Evolutionary conservation across 2,888 invertebrate species (phyloP).

Genomic region (Alloscopus bannaensis): DNA sequence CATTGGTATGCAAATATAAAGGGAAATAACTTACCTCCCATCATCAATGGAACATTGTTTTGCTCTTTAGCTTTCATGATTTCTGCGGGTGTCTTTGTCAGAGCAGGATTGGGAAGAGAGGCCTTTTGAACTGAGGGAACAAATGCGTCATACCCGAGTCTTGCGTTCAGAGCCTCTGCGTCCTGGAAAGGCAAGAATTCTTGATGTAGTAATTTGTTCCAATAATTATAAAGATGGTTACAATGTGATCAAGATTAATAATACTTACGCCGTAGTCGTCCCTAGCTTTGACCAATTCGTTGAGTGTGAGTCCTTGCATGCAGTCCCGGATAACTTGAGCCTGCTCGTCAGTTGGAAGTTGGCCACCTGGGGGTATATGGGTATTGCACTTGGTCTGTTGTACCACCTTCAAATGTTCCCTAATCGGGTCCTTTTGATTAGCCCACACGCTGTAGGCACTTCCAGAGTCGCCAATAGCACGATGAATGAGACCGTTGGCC

Average conservation of each 20-base stretch:
- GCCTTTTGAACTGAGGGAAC: slow-evolving; percentile 57
- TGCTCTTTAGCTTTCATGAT: slow-evolving; percentile 47
- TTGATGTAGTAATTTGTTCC: not conserved
- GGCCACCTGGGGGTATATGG: not conserved
- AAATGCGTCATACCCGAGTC: slow-evolving; percentile 58
- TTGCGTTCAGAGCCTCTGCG: slow-evolving; percentile 32
- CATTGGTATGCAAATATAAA: not conserved
- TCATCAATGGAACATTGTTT: slow-evolving; percentile 57
- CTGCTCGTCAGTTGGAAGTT: slow-evolving; percentile 3
- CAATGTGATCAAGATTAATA: not conserved
- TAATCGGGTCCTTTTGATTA: slow-evolving; percentile 45
- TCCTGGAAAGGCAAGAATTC: slow-evolving; percentile 9
- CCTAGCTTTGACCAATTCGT: slow-evolving; percentile 34
- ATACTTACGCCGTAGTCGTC: slow-evolving; percentile 46
- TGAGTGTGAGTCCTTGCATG: slow-evolving; percentile 7
- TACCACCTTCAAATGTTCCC: slow-evolving; percentile 39
- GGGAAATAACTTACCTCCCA: slow-evolving; percentile 52
- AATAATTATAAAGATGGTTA: not conserved
- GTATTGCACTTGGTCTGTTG: not conserved
- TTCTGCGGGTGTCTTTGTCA: slow-evolving; percentile 43
- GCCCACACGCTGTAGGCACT: slow-evolving; percentile 59
- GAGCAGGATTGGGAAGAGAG: slow-evolving; percentile 12
- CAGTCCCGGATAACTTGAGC: slow-evolving; percentile 47
- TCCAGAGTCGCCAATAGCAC: slow-evolving; percentile 59
- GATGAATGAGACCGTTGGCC: slow-evolving; percentile 38